Evolutionary conservation across 2,113 vertebrate genomes (phyloP).

Genomic region (Callorhinus ursinus): DNA sequence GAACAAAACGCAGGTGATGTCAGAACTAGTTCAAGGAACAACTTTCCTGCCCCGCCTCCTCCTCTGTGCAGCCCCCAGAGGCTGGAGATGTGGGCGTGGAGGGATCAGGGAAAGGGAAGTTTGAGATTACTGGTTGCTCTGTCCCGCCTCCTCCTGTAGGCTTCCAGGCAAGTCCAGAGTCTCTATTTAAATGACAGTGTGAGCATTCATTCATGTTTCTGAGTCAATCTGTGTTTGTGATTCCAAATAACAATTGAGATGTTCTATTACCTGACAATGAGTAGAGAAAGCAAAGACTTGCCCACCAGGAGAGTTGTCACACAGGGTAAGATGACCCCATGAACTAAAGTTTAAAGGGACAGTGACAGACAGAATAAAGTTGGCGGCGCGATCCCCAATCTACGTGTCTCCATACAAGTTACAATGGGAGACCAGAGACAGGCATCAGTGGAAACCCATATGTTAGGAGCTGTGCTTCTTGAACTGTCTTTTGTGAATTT

Average conservation of each 20-base stretch:
- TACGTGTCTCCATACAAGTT: background rate
- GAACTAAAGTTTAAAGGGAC: background rate
- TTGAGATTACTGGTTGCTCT: background rate
- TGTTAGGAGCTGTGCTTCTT: accelerated
- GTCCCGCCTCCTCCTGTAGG: background rate
- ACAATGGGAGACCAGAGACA: background rate
- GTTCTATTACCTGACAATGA: background rate
- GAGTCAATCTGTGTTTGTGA: background rate
- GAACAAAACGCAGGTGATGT: background rate
- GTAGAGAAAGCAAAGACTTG: background rate
- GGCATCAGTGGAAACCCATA: background rate
- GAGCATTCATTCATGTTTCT: background rate
- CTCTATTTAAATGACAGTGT: background rate
- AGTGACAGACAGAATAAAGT: background rate
- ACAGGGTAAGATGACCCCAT: background rate
- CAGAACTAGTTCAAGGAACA: background rate
- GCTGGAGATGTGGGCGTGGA: background rate
- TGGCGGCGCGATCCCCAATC: background rate
- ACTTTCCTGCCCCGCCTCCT: background rate
- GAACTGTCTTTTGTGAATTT: background rate
- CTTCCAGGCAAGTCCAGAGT: background rate
- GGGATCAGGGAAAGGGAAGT: background rate
- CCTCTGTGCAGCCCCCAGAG: accelerated
- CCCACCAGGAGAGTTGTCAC: background rate
- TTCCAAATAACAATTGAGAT: background rate